phyloP scores from a whole-genome alignment of 2,888 invertebrate genomes.

The Thera britannica region DNA sequence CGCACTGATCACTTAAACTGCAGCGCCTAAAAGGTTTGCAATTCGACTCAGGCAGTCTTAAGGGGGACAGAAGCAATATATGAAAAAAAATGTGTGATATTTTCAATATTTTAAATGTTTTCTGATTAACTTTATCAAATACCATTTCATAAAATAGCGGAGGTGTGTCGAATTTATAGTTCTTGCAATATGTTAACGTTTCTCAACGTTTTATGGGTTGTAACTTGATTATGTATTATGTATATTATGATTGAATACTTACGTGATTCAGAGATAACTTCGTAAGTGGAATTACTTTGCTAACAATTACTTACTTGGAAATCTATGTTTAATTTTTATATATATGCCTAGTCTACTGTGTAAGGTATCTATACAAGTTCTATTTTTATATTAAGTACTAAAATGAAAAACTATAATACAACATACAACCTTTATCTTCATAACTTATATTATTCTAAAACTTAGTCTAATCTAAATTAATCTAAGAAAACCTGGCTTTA shows the following conservation, averaged over 20 bases:
- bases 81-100: neutral
- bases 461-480: too few relatives aligned
- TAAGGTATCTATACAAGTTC: neutral
- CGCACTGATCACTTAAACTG: too few relatives aligned
- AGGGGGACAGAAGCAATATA: neutral
- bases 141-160: slow-evolving; percentile 5
- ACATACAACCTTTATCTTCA: neutral
- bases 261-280: slow-evolving; percentile 10
- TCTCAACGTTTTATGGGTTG: slow-evolving; percentile 20
- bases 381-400: neutral
- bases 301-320: slow-evolving; percentile 1
- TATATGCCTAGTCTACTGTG: neutral
- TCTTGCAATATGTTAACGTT: slow-evolving; percentile 18
- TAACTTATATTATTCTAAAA: too few relatives aligned
- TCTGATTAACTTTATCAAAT: slow-evolving; percentile 6
- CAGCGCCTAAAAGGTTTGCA: too few relatives aligned
- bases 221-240: slow-evolving; percentile 1
- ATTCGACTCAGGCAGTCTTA: too few relatives aligned
- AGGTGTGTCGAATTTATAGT: slow-evolving; percentile 21
- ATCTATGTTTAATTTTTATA: neutral
- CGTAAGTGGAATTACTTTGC: slow-evolving; percentile 9
- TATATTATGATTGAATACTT: slow-evolving; percentile 7
- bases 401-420: neutral
- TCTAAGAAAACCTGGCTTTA: neutral
- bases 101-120: neutral